Conservation (phyloP, 2,113 vertebrate species). For the Peromyscus leucopus region DNA sequence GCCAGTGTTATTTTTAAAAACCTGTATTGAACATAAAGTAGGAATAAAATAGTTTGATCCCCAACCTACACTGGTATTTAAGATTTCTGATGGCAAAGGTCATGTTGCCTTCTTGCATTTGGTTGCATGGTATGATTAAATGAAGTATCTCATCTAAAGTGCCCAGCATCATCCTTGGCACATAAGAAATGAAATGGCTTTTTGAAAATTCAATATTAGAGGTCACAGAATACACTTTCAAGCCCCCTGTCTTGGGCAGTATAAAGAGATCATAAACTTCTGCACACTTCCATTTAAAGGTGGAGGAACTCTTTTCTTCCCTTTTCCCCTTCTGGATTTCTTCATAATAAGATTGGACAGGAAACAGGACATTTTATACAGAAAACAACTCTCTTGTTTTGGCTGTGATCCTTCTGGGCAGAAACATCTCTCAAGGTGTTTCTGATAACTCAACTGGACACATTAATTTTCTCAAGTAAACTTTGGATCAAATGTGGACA, state of each 20-base stretch:
- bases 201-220: not conserved
- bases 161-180: not conserved
- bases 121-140: not conserved
- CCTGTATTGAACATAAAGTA: not conserved
- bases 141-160: not conserved
- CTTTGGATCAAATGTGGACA: not conserved
- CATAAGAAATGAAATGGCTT: not conserved
- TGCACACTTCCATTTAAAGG: not conserved
- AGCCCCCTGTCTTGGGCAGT: fast-evolving
- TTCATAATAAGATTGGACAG: not conserved
- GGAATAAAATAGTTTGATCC: not conserved
- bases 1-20: not conserved
- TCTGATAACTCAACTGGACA: not conserved
- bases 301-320: not conserved
- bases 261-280: not conserved
- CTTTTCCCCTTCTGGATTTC: not conserved
- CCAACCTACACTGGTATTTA: not conserved
- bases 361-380: not conserved
- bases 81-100: not conserved
- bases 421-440: not conserved
- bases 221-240: not conserved
- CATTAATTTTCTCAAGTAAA: not conserved
- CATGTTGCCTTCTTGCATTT: not conserved
- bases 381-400: not conserved
- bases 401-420: not conserved